Conservation (phyloP, 1,140 invertebrate genomes). For the Atta texana region DNA sequence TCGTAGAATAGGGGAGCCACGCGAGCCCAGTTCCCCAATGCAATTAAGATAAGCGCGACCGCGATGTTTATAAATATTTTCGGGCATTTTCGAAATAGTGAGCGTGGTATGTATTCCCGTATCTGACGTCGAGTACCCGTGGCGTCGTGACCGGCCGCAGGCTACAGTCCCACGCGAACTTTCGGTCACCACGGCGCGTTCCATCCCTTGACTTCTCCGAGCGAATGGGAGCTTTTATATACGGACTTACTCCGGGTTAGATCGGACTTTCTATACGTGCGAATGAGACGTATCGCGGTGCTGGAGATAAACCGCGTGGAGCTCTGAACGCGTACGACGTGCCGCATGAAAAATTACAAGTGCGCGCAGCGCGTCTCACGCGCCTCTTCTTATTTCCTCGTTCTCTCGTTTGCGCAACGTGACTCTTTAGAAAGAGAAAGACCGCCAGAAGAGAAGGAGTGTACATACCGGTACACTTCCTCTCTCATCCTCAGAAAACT, state of each 20-base stretch:
- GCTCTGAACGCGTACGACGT: conserved; percentile 54
- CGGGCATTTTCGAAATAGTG: conserved; percentile 47
- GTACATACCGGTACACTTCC: conserved; percentile 41
- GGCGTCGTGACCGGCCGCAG: conserved; percentile 74
- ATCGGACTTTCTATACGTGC: conserved; percentile 54
- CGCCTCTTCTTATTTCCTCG: conserved; percentile 28
- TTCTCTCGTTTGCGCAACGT: conserved; percentile 35
- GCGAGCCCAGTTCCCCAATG: conserved; percentile 73
- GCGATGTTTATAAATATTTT: conserved; percentile 80
- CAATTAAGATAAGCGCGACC: conserved; percentile 81
- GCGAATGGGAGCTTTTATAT: conserved; percentile 44
- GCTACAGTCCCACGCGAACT: conserved; percentile 73
- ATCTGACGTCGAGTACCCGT: conserved; percentile 75
- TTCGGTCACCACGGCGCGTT: conserved; percentile 51
- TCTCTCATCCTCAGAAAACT: conserved; percentile 66
- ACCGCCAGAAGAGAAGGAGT: not conserved
- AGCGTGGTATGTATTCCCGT: conserved; percentile 43
- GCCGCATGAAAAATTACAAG: conserved; percentile 72
- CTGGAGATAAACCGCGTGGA: conserved; percentile 63
- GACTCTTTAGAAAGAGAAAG: conserved; percentile 57
- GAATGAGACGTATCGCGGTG: conserved; percentile 55
- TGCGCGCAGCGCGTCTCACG: conserved; percentile 8
- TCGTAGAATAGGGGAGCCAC: conserved; percentile 69
- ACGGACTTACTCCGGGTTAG: conserved; percentile 48
- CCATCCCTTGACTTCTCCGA: not conserved